phyloP scores from a whole-genome alignment of 30 jellyfish, hydroid and myxozoan species.

The Nemopilema nomurai region DNA sequence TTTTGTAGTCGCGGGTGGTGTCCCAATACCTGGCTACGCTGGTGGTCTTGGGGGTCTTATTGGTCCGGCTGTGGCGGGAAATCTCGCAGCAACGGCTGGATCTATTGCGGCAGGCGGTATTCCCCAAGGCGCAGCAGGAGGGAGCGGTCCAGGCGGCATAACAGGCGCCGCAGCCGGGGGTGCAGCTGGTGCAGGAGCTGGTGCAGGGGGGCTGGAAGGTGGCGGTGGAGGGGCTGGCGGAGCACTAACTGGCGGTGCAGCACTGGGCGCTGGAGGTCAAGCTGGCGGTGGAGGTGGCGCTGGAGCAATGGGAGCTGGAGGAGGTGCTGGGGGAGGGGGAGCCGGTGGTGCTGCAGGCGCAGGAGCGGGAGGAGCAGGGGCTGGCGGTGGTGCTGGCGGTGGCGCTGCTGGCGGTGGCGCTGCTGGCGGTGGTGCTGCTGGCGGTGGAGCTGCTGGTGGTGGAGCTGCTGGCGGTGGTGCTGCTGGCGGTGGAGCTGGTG shows the following conservation, averaged over 20 bases:
- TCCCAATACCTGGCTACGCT: constrained; percentile 68
- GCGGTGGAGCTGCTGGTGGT: constrained; percentile 58
- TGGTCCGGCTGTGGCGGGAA: constrained; percentile 65
- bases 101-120: constrained; percentile 71
- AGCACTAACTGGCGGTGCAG: constrained; percentile 70
- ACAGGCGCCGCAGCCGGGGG: constrained; percentile 84
- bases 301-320: constrained; percentile 69
- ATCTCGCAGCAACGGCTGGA: constrained; percentile 70
- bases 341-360: constrained; percentile 71
- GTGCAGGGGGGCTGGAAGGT: constrained; percentile 68
- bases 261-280: constrained; percentile 60
- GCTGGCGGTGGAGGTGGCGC: constrained; percentile 63
- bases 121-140: constrained; percentile 70
- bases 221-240: constrained; percentile 86
- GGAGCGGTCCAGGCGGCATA: constrained; percentile 75
- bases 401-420: constrained; percentile 77
- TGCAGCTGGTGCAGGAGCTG: constrained; percentile 85
- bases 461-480: constrained; percentile 57
- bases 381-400: constrained; percentile 68
- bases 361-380: constrained; percentile 72
- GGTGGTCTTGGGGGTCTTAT: constrained; percentile 76
- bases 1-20: constrained; percentile 64
- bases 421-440: constrained; percentile 67
- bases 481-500: constrained; percentile 72
- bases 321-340: constrained; percentile 68